phyloP scores from a whole-genome alignment of 2,888 invertebrate genomes.

The Philopedon plagiatum region DNA sequence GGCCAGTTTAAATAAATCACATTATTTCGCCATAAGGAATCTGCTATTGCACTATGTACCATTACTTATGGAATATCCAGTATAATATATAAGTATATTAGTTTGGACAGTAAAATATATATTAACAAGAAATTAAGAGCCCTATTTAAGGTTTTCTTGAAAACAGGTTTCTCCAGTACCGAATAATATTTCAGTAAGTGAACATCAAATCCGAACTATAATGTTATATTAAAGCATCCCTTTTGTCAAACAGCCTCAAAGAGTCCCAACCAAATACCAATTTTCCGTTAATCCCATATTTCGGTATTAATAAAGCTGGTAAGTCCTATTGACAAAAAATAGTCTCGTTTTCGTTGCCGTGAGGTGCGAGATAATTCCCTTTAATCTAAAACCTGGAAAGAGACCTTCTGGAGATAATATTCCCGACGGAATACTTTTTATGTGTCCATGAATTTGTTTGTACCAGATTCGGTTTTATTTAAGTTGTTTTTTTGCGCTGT shows the following conservation, averaged over 20 bases:
- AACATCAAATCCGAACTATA: too few species aligned
- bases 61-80: too few species aligned
- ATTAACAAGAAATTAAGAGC: too few species aligned
- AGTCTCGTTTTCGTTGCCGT: background rate
- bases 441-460: background rate
- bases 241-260: background rate
- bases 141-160: too few species aligned
- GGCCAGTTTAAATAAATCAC: too few species aligned
- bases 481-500: too few species aligned
- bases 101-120: too few species aligned
- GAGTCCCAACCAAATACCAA: background rate
- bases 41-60: too few species aligned
- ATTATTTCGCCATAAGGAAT: too few species aligned
- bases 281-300: constrained; percentile 2
- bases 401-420: background rate
- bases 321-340: constrained; percentile 30
- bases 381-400: background rate
- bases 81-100: too few species aligned
- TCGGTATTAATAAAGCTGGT: constrained; percentile 21
- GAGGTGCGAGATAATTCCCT: constrained; percentile 8
- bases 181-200: too few species aligned
- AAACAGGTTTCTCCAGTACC: too few species aligned
- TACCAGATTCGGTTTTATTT: background rate
- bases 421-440: background rate
- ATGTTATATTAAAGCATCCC: background rate